Conservation (phyloP, 2,888 invertebrate genomes). For the Oscheius myriophilus region DNA sequence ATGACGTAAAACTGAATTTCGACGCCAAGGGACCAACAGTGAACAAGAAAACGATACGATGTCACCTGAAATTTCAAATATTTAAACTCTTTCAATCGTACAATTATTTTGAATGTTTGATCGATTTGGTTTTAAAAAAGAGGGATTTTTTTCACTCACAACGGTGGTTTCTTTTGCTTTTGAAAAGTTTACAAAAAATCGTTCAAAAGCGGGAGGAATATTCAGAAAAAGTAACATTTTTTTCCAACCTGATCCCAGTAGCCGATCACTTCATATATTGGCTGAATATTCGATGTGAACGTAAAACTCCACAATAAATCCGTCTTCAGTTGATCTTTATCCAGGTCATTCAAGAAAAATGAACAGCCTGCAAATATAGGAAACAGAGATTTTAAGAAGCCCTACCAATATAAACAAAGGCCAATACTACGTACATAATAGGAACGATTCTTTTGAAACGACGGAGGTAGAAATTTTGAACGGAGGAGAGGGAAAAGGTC, state of each 20-base stretch:
- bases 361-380: constrained; percentile 1
- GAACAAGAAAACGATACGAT: constrained; percentile 21
- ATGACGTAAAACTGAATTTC: constrained; percentile 24
- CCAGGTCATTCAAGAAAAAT: not conserved
- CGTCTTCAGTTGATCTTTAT: constrained; percentile 1
- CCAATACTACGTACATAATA: not conserved
- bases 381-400: no score
- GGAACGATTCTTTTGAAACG: constrained; percentile 21
- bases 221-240: no score
- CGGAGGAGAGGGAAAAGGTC: not conserved
- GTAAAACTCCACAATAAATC: constrained; percentile 20
- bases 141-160: no score
- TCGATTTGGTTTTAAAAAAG: not conserved
- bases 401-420: constrained; percentile 7
- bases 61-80: constrained; percentile 2
- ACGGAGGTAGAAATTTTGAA: constrained; percentile 1
- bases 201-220: no score
- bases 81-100: no score
- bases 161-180: no score
- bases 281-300: constrained; percentile 21
- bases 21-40: constrained; percentile 25
- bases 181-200: not conserved
- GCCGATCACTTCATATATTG: constrained; percentile 11
- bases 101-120: no score
- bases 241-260: constrained; percentile 25